Conservation (phyloP, 2,888 invertebrate species). For the Panopea generosa region DNA sequence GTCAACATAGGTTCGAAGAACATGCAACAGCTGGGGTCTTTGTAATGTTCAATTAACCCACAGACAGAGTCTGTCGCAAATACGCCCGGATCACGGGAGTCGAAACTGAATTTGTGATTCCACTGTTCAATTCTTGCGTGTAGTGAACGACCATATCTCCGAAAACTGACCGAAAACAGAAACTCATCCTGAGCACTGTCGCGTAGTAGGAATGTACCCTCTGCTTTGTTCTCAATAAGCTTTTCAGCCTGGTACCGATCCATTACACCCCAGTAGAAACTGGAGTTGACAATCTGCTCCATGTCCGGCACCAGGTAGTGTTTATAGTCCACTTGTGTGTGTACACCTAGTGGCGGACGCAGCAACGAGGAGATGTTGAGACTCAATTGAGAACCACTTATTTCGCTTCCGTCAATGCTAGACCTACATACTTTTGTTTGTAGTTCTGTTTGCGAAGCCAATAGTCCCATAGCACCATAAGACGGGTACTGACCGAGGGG, state of each 20-base stretch:
- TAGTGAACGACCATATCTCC: slow-evolving; percentile 96
- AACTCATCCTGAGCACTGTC: slow-evolving; percentile 99
- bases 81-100: slow-evolving; percentile 98
- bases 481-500: slow-evolving; percentile 58
- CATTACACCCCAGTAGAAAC: slow-evolving; percentile 99
- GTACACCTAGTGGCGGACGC: slow-evolving; percentile 67
- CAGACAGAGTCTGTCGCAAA: slow-evolving; percentile 95
- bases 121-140: slow-evolving; percentile 99
- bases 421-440: neutral
- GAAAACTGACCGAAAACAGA: slow-evolving; percentile 96
- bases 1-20: slow-evolving; percentile 99
- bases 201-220: slow-evolving; percentile 97
- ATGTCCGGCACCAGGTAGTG: slow-evolving; percentile 98
- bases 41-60: slow-evolving; percentile 92
- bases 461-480: slow-evolving; percentile 62
- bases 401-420: neutral
- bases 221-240: slow-evolving; percentile 95
- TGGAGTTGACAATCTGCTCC: slow-evolving; percentile 94
- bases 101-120: slow-evolving; percentile 97
- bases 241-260: slow-evolving; percentile 98
- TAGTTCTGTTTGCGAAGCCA: slow-evolving; percentile 35
- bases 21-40: slow-evolving; percentile 99
- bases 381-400: slow-evolving; percentile 26
- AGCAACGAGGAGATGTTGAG: slow-evolving; percentile 15
- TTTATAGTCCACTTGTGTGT: slow-evolving; percentile 94